A percentile compares a stretch with the other conserved stretches of the same genome.
These are phyloP conservation scores for Probosciger aterrimus DNA, from an alignment of 2,113 vertebrate genomes.

Conservation along the genomic window DNA sequence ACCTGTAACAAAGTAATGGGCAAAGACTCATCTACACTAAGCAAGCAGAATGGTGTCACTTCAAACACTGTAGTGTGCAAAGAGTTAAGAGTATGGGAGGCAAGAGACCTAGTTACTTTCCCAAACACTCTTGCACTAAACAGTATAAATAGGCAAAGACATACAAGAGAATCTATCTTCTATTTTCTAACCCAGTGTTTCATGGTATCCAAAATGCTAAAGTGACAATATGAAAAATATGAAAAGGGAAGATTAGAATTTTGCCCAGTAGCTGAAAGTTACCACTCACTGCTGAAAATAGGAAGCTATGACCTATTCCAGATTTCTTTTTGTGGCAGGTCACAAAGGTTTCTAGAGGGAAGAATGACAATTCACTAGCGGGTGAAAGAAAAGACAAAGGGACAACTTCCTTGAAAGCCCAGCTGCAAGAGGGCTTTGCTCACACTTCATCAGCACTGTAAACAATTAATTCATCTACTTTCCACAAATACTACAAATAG, in stretches of 20 bases:
- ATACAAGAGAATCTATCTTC: not conserved
- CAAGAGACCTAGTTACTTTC: not conserved
- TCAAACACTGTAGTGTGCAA: not conserved
- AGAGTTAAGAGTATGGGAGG: not conserved
- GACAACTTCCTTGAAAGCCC: not conserved
- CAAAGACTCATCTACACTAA: not conserved
- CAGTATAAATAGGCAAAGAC: not conserved
- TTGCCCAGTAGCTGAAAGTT: not conserved
- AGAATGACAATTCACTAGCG: not conserved
- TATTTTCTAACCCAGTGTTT: not conserved
- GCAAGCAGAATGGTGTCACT: not conserved
- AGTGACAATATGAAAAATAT: not conserved
- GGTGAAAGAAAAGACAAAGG: not conserved
- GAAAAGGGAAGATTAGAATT: not conserved
- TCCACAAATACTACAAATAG: not conserved
- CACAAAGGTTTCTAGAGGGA: not conserved
- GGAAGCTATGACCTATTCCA: not conserved
- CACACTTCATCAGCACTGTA: not conserved
- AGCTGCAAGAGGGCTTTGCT: not conserved
- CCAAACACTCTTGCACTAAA: not conserved
- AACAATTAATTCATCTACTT: not conserved
- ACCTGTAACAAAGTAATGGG: not conserved
- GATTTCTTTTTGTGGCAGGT: not conserved
- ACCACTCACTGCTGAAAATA: not conserved
- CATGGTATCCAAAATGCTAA: not conserved